Evolutionary conservation across 2,797 vertebrate species (phyloP), one percentile per base, ranked within the genome.

Genomic region (Echeneis naucrates): DNA sequence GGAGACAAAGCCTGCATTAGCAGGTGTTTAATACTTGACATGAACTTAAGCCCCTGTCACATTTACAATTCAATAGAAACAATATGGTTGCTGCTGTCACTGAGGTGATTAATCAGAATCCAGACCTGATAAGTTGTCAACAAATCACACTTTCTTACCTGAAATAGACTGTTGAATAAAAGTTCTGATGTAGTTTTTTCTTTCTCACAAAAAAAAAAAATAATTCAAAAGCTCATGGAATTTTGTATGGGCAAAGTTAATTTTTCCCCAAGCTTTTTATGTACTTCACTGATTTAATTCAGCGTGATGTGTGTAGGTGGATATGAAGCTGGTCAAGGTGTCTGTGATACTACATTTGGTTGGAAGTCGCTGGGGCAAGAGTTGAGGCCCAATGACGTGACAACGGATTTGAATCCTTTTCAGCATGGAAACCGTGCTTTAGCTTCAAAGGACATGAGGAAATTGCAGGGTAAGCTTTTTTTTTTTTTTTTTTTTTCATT

Each of bases 351-450:
- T 97, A 95, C 97, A 93, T 96, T 96, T 98, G 97, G 96, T 98
- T 97, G 98, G 98, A 98, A 99, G 97, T 97, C 98, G 97, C 92
- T 99, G 97, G 97, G 97, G 98, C 97, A 99, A 99, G 98, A 99
- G 98, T 96, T 99, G 98, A 99, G 97, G 93, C 94, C 97, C 94
- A 98, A 99, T 95, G 96, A 99, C 96, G 96, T 98, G 96, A 99
- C 96, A 83, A 81, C 93, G 92, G 97, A 99, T 95, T 96, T 96
- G 93, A 96, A 94, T 92, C 95, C 93, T 96, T 96, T 98, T 97
- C 97, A 99, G 93, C 98, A 99, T 98, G 98, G 98, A 94, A 98
- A 94, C 94, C 96, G 97, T 98, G 97, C 97, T 93, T 96, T 98
- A 98, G 96, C 96, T 96, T 93, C 97, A 93, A 99, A 99, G 97